These are phyloP conservation scores for Tauraco erythrolophus DNA, from an alignment of 2,113 vertebrate genomes.

Conservation along the genomic window DNA sequence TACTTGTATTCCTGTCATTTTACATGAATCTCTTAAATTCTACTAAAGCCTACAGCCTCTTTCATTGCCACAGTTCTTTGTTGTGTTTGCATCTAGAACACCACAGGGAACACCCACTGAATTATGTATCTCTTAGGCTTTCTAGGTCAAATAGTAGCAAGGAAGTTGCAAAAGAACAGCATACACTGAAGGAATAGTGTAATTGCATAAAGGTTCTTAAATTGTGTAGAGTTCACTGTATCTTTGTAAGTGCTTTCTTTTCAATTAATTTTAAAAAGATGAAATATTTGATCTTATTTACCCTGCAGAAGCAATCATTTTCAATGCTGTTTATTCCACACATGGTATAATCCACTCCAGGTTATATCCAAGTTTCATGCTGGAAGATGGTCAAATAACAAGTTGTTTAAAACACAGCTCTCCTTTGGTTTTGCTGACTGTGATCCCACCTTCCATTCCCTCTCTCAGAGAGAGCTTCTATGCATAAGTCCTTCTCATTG, in stretches of 20 bases:
- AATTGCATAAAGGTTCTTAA: neutral
- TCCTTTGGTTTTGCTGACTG: neutral
- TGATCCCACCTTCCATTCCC: neutral
- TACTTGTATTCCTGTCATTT: constrained; percentile 26
- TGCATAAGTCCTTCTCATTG: neutral
- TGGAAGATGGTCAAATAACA: neutral
- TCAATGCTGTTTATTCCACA: neutral
- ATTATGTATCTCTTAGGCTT: neutral
- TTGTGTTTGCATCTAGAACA: neutral
- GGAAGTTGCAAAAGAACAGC: neutral
- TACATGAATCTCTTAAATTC: constrained; percentile 25
- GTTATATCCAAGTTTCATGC: neutral
- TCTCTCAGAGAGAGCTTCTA: rapidly evolving
- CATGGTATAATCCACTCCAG: neutral
- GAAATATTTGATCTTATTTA: neutral
- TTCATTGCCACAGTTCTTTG: neutral
- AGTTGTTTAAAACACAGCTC: neutral
- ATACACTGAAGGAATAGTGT: neutral
- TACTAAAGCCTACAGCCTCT: constrained; percentile 24
- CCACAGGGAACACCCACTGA: neutral
- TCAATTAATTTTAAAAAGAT: neutral
- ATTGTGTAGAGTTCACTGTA: neutral
- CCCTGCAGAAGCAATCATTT: neutral
- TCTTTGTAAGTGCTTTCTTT: neutral
- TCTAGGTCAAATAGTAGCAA: constrained; percentile 14